phyloP scores from a whole-genome alignment of 2,113 vertebrate species.

The Rhizomys pruinosus region DNA sequence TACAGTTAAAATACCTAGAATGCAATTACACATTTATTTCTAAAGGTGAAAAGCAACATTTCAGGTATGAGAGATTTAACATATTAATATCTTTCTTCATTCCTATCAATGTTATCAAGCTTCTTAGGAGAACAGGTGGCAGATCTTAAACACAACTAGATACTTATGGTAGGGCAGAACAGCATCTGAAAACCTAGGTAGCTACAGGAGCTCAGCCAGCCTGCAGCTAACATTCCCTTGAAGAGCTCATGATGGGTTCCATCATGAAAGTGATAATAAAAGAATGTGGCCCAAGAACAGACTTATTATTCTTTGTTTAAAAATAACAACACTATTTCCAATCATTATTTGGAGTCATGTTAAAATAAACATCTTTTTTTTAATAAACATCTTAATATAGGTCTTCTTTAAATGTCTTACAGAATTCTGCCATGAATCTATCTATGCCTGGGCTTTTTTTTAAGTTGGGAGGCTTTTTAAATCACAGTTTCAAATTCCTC shows the following conservation, averaged over 20 bases:
- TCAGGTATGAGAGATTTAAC: no score
- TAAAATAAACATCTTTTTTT: conserved; percentile 22
- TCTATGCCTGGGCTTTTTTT: no score
- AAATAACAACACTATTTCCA: neutral
- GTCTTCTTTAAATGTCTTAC: no score
- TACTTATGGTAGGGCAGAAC: neutral
- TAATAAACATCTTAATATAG: no score
- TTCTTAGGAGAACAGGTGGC: neutral
- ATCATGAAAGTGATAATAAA: neutral
- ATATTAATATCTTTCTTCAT: neutral
- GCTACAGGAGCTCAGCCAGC: accelerated
- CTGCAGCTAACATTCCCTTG: neutral
- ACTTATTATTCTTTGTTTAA: neutral
- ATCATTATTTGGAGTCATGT: neutral
- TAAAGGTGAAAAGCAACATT: neutral
- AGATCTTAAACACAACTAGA: no score
- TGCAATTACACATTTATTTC: accelerated
- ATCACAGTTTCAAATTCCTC: no score
- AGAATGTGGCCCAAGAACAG: accelerated
- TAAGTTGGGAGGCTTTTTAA: no score
- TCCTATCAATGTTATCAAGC: neutral
- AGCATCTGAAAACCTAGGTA: neutral
- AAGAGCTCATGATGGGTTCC: accelerated
- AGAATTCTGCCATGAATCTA: no score
- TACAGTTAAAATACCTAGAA: neutral